Percentiles rank a stretch among this genome's conserved stretches.
Evolutionary conservation across 2,888 invertebrate genomes (phyloP).

Genomic region (Agriopis leucophaearia): DNA sequence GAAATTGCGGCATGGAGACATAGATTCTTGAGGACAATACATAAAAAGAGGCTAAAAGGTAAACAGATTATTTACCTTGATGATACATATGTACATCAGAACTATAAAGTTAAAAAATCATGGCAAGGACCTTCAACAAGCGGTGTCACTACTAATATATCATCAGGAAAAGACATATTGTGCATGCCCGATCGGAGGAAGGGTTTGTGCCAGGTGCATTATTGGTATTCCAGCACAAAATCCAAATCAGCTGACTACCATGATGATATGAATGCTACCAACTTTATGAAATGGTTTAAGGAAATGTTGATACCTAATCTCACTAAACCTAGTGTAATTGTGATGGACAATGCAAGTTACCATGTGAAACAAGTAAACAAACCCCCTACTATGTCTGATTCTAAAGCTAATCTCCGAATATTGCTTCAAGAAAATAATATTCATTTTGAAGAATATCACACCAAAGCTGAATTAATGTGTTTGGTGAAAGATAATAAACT

Average conservation of each 20-base stretch:
- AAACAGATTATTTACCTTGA: slow-evolving; percentile 33
- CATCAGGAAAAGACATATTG: slow-evolving; percentile 41
- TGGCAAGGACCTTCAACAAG: slow-evolving; percentile 41
- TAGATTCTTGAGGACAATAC: slow-evolving; percentile 16
- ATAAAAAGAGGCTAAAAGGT: slow-evolving; percentile 7
- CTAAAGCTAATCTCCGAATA: slow-evolving; percentile 25
- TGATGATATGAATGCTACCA: slow-evolving; percentile 40
- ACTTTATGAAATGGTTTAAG: slow-evolving; percentile 38
- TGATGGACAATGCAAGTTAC: slow-evolving; percentile 29
- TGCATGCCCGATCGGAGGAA: slow-evolving; percentile 42
- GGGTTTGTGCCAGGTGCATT: slow-evolving; percentile 41
- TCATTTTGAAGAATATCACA: slow-evolving; percentile 15
- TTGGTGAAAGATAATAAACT: too few species aligned
- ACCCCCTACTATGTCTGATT: slow-evolving; percentile 20
- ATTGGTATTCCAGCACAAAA: slow-evolving; percentile 43
- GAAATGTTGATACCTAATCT: slow-evolving; percentile 33
- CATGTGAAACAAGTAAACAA: slow-evolving; percentile 30
- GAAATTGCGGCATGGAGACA: slow-evolving; percentile 37
- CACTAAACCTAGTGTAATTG: slow-evolving; percentile 30
- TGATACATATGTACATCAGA: slow-evolving; percentile 36
- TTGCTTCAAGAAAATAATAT: slow-evolving; percentile 32
- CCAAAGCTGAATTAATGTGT: too few species aligned
- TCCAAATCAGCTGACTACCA: slow-evolving; percentile 40
- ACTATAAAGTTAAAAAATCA: slow-evolving; percentile 32
- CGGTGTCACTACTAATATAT: slow-evolving; percentile 31